These are phyloP conservation scores for Sarcophaga carnaria DNA, from an alignment of 2,888 invertebrate genomes.

Conservation along the genomic window DNA sequence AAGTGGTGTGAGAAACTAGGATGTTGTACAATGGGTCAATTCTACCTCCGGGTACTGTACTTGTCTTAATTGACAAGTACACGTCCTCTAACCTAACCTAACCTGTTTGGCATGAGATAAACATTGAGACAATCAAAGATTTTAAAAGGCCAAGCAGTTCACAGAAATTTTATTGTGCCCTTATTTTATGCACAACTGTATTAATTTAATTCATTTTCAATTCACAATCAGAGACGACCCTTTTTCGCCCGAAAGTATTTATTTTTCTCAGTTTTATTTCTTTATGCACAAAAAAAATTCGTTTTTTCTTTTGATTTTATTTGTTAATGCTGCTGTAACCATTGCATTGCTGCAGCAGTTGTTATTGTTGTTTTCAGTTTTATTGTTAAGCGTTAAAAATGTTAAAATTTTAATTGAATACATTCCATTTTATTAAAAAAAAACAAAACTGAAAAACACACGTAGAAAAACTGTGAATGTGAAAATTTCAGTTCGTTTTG, in stretches of 20 bases:
- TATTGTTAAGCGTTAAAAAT: slow-evolving; percentile 68
- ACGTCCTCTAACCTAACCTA: no score
- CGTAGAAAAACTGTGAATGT: slow-evolving; percentile 26
- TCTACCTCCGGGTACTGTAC: no score
- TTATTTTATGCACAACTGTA: neutral
- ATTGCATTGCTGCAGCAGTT: slow-evolving; percentile 2
- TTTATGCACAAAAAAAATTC: neutral
- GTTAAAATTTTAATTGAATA: slow-evolving; percentile 70
- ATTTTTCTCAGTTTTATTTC: slow-evolving; percentile 40
- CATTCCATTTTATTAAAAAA: slow-evolving; percentile 68
- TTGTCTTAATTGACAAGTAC: no score
- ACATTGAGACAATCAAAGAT: neutral
- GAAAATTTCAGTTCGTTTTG: slow-evolving; percentile 37
- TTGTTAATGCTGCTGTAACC: no score
- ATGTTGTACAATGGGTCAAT: no score
- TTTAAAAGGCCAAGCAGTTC: neutral
- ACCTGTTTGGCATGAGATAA: no score
- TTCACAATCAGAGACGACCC: slow-evolving; percentile 47
- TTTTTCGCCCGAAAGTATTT: slow-evolving; percentile 51
- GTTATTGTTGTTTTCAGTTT: slow-evolving; percentile 29
- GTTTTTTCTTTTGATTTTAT: slow-evolving; percentile 7
- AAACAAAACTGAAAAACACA: no score
- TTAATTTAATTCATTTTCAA: slow-evolving; percentile 26
- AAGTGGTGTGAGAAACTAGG: no score
- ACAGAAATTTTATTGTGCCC: neutral